Conservation (phyloP, 2,113 vertebrate species). For the Microcebus murinus region DNA sequence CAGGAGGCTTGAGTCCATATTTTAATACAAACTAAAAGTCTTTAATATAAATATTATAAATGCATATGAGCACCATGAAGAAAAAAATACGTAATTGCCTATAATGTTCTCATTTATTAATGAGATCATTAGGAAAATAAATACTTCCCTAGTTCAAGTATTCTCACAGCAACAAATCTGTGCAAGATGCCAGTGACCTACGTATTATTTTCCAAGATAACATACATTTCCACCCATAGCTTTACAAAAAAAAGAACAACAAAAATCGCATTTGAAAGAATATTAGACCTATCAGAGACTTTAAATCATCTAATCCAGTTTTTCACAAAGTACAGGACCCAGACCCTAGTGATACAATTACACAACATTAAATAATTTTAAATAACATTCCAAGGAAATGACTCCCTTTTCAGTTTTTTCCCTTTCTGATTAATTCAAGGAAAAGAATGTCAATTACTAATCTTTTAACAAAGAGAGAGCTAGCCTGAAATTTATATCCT, state of each 20-base stretch:
- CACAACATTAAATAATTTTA: neutral
- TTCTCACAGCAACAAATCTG: neutral
- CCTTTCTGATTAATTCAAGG: constrained; percentile 27
- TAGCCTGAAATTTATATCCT: neutral
- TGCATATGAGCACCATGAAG: neutral
- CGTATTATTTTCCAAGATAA: constrained; percentile 27
- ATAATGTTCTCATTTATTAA: constrained; percentile 34
- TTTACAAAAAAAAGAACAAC: neutral
- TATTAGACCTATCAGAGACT: neutral
- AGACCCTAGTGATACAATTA: neutral
- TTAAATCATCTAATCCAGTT: neutral
- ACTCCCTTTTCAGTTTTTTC: neutral
- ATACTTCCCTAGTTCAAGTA: neutral
- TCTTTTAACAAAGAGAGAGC: neutral
- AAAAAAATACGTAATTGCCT: neutral
- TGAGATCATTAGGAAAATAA: constrained; percentile 56
- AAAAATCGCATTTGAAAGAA: neutral
- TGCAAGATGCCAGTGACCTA: neutral
- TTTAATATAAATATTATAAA: constrained; percentile 31
- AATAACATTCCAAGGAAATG: constrained; percentile 15
- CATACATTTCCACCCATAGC: neutral
- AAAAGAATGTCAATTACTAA: constrained; percentile 1
- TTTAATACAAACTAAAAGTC: constrained; percentile 13
- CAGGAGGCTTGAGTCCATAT: neutral
- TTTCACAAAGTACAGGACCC: neutral